Conservation (phyloP, 2,888 invertebrate species). For the Heliconius aoede region DNA sequence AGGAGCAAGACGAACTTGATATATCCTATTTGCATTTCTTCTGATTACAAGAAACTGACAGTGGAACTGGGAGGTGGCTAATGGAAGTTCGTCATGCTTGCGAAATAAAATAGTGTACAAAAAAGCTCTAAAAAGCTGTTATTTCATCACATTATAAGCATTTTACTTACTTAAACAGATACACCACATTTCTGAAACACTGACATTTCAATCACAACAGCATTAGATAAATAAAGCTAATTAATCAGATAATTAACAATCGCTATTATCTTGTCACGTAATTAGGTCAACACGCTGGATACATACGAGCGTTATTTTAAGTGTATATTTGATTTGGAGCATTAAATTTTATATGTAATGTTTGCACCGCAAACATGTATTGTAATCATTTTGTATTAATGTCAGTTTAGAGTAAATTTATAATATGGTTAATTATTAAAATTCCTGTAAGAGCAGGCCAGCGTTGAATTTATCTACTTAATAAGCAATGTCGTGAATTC, state of each 20-base stretch:
- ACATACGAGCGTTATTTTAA: conserved; percentile 5
- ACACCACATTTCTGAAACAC: conserved; percentile 19
- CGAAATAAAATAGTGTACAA: not conserved
- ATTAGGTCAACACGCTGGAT: conserved; percentile 16
- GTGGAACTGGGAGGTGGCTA: too few species aligned
- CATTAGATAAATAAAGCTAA: conserved; percentile 26
- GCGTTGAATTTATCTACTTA: too few species aligned
- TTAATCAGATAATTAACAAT: conserved; percentile 33
- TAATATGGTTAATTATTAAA: not conserved
- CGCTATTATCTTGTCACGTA: conserved; percentile 28
- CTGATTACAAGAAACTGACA: not conserved
- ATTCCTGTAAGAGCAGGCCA: too few species aligned
- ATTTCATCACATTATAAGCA: not conserved
- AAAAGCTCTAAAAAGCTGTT: not conserved
- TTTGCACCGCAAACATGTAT: not conserved
- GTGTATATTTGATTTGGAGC: not conserved
- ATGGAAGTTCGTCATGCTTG: too few species aligned
- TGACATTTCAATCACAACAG: conserved; percentile 30
- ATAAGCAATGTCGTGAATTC: too few species aligned
- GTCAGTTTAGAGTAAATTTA: not conserved
- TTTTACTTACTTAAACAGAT: not conserved
- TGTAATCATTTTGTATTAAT: not conserved
- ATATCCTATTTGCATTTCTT: too few species aligned
- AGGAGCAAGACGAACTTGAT: too few species aligned
- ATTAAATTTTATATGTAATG: conserved; percentile 3